Base-by-base conservation (phyloP, 2,888 invertebrate species). In the Malachius bipustulatus region DNA sequence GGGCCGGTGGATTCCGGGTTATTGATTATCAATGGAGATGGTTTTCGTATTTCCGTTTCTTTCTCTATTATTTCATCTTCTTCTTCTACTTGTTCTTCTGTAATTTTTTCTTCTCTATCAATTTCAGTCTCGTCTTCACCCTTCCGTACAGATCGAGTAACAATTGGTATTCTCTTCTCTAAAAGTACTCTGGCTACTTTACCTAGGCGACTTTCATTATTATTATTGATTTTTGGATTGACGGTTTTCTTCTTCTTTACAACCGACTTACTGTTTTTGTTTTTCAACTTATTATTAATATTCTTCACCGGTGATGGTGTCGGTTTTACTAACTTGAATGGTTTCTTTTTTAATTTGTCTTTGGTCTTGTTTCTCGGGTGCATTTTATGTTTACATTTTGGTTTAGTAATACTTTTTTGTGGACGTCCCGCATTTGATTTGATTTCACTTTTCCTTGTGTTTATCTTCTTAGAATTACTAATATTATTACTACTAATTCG, bases 131-230 rank as follows among this genome's bases (percentile, higher is more conserved):
- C 6, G 6, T 19, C 24, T 6, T 8, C 6, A 8, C n/a, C n/a
- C 28, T 42, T 45, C 26, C 35, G 42, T 2, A 40, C 14, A n/a
- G 40, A 28, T n/a, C n/a, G n/a, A n/a, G n/a, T n/a, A n/a, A n/a
- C n/a, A n/a, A n/a, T n/a, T n/a, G n/a, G n/a, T n/a, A n/a, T n/a
- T n/a, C n/a, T n/a, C n/a, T n/a, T n/a, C n/a, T n/a, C n/a, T n/a
- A n/a, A n/a, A n/a, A n/a, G n/a, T 9, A 42, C 29, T 33, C 41
- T 34, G 26, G 35, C 41, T 4, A 45, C 27, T 16, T 40, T 38
- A 3, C 36, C 35, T 12, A 35, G 24, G n/a, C 24, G 6, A 19
- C 24, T 19, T 19, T n/a, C 33, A 2, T 14, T 28, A 14, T 30
- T 27, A 15, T 39, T 37, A 10, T 12, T 14, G 6, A 9, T 30